Conservation (phyloP, 2,797 vertebrate species). For the Lemur catta region DNA sequence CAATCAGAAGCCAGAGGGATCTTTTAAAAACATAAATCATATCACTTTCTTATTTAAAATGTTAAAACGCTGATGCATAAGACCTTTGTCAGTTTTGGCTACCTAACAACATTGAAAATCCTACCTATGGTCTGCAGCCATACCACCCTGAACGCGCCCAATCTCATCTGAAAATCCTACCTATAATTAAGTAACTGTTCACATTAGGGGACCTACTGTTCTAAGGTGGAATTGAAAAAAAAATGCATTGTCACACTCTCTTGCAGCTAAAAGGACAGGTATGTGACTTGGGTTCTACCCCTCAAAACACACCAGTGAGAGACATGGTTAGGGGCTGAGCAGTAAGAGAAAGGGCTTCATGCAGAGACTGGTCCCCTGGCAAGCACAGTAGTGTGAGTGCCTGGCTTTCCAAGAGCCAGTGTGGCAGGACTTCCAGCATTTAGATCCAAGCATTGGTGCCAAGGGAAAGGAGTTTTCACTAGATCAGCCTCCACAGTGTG, state of each 20-base stretch:
- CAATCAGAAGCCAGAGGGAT: neutral
- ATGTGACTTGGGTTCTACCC: neutral
- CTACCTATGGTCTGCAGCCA: neutral
- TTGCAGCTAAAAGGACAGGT: neutral
- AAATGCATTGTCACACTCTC: neutral
- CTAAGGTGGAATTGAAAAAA: neutral
- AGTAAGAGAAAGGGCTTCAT: neutral
- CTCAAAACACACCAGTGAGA: neutral
- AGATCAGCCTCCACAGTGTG: neutral
- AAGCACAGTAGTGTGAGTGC: neutral
- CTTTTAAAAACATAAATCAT: neutral
- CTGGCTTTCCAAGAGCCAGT: neutral
- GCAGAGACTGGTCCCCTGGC: neutral
- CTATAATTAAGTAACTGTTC: neutral
- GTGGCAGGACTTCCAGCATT: neutral
- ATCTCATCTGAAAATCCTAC: too few relatives aligned
- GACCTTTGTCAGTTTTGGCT: neutral
- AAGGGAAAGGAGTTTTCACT: neutral
- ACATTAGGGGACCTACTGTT: neutral
- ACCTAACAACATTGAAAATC: neutral
- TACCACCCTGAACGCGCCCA: too few relatives aligned
- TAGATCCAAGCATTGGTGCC: neutral
- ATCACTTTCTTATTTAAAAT: neutral
- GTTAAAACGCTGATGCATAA: neutral
- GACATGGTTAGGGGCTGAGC: neutral